Evolutionary conservation across 2,888 invertebrate genomes (phyloP).

Genomic region (Scrobipalpa atriplicella): DNA sequence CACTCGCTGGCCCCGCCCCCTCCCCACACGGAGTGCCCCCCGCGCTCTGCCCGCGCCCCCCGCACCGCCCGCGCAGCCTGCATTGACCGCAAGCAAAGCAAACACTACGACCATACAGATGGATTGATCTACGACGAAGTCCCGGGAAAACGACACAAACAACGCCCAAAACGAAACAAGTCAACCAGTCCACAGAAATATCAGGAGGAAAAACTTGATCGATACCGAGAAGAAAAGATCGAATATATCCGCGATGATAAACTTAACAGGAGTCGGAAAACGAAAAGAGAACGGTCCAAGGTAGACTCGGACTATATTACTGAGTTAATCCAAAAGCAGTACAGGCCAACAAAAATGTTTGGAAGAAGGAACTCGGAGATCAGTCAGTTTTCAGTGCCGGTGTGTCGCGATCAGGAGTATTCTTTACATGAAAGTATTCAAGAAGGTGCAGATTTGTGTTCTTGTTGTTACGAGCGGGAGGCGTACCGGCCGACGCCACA

Average conservation of each 20-base stretch:
- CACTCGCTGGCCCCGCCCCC: constrained; percentile 45
- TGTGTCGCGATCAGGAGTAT: constrained; percentile 68
- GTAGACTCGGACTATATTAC: constrained; percentile 66
- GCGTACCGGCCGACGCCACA: constrained; percentile 27
- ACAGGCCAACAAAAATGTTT: constrained; percentile 65
- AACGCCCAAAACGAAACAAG: neutral
- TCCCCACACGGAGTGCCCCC: neutral
- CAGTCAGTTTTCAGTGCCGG: constrained; percentile 70
- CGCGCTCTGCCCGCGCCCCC: constrained; percentile 29
- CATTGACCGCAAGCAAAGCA: constrained; percentile 31
- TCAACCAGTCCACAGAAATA: neutral
- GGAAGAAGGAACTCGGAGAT: constrained; percentile 58
- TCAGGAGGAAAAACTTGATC: constrained; percentile 4
- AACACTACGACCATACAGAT: constrained; percentile 38
- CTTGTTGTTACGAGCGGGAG: constrained; percentile 52
- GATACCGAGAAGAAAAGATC: neutral
- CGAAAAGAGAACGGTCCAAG: constrained; percentile 31
- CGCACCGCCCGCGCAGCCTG: neutral
- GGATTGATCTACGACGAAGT: constrained; percentile 26
- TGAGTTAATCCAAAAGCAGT: constrained; percentile 68
- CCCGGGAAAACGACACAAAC: constrained; percentile 38
- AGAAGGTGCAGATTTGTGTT: constrained; percentile 57
- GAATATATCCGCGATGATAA: constrained; percentile 33
- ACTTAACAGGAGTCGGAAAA: constrained; percentile 40
- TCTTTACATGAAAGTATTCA: constrained; percentile 47